Evolutionary conservation across 2,888 invertebrate genomes (phyloP), one percentile per base, ranked within the genome.

Genomic region (Tenthredo livida): DNA sequence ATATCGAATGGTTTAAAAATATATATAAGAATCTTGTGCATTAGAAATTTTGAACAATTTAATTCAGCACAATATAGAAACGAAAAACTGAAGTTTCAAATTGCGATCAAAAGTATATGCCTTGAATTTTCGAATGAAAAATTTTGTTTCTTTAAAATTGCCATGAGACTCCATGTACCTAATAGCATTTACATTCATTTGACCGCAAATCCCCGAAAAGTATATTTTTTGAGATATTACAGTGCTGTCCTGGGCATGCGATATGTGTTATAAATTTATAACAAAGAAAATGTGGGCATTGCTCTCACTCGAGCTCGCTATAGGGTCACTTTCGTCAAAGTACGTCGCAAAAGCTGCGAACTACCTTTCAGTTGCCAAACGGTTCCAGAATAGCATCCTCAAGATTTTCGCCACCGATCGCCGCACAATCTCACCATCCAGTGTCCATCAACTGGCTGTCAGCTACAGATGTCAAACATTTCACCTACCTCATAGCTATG

Each of bases 381-480:
- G 25, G 1, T 61, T 25, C 25, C 25, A 61, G 61, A 61, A 61
- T 61, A 61, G 61, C 25, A 25, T 61, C 61, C 61, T 61, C 25
- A 61, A 61, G 61, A 61, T 25, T 61, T 61, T 61, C 12, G 61
- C 25, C 61, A 61, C 61, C 12, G 61, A 61, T 61, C 61, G 61
- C 61, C 9, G 61, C n/a, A 61, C 61, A 61, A 25, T 61, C 61
- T 61, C 61, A 61, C 10, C 21, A 61, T 61, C 61, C 61, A 61
- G 61, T 25, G 61, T 61, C 61, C 25, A 61, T 21, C 61, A 25
- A 10, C 25, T 10, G 61, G 61, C 61, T 25, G 61, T 61, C 61
- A 61, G 61, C 61, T 25, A 61, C 61, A 61, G 61, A 61, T 61
- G 61, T 61, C 61, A 25, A 61, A 61, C 61, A 61, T 61, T 61